These are phyloP conservation scores for Coccyzus lansbergi DNA, from an alignment of 2,797 vertebrate genomes.

Conservation along the genomic window DNA sequence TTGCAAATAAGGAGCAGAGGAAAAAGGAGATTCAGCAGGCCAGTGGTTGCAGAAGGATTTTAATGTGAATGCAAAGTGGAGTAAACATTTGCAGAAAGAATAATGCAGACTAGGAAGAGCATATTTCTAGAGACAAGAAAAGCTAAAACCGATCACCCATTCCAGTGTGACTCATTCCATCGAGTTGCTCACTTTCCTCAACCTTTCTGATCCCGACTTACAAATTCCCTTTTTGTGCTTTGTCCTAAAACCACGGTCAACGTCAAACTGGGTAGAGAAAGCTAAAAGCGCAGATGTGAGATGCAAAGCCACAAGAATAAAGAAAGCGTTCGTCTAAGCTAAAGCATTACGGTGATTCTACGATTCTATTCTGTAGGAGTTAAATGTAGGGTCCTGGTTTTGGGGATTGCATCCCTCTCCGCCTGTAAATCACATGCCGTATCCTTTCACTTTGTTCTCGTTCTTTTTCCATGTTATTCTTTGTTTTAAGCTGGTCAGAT, in stretches of 20 bases:
- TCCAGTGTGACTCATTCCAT: neutral
- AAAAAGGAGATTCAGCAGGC: conserved; percentile 55
- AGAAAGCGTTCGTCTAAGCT: conserved; percentile 37
- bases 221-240: neutral
- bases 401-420: neutral
- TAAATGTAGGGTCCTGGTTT: neutral
- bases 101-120: conserved; percentile 15
- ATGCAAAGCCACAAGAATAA: conserved; percentile 31
- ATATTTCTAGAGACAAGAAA: neutral
- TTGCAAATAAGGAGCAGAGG: conserved; percentile 18
- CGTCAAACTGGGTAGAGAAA: neutral
- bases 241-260: neutral
- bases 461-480: neutral
- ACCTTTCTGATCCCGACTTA: neutral
- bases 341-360: neutral
- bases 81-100: conserved; percentile 39
- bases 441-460: neutral
- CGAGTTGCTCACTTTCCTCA: neutral
- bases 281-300: neutral
- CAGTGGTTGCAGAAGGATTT: conserved; percentile 46
- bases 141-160: neutral
- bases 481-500: neutral
- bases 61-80: conserved; percentile 57
- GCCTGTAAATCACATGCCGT: neutral
- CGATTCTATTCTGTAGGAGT: too few relatives aligned